phyloP scores from a whole-genome alignment of 2,113 vertebrate genomes.

The Clarias macrocephalus region DNA sequence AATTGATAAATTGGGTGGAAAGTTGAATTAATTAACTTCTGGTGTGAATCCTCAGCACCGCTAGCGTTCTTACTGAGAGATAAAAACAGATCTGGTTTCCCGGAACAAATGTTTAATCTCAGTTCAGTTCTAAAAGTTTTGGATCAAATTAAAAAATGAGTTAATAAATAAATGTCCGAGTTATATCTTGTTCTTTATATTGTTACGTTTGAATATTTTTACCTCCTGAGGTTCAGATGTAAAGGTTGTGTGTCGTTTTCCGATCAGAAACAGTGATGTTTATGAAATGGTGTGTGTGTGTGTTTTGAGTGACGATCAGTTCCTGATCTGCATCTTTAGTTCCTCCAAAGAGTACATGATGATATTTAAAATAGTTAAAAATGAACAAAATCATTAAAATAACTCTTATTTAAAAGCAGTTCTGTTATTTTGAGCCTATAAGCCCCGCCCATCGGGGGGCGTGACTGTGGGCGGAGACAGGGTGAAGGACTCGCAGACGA shows the following conservation, averaged over 20 bases:
- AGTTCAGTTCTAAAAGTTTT: not conserved
- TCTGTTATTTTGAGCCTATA: not conserved
- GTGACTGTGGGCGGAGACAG: constrained; percentile 58
- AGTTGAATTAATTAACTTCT: too few species aligned
- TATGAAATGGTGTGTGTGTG: not conserved
- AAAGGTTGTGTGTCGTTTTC: not conserved
- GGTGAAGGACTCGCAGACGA: constrained; percentile 85
- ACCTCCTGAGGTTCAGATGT: not conserved
- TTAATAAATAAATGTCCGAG: not conserved
- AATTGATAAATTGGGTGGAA: too few species aligned
- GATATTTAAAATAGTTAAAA: not conserved
- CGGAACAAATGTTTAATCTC: not conserved
- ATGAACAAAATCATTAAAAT: not conserved
- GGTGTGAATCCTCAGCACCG: too few species aligned
- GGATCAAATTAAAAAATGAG: too few species aligned
- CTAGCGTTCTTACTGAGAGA: too few species aligned
- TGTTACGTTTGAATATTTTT: not conserved
- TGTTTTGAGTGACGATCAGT: not conserved
- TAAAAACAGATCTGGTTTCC: not conserved
- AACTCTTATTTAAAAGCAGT: not conserved
- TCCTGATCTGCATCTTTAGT: not conserved
- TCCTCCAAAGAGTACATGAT: not conserved
- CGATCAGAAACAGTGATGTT: not conserved
- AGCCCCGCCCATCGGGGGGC: not conserved
- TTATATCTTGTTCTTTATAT: not conserved